These are phyloP conservation scores for Xyrauchen texanus DNA, from an alignment of 2,113 vertebrate genomes.

Conservation along the genomic window DNA sequence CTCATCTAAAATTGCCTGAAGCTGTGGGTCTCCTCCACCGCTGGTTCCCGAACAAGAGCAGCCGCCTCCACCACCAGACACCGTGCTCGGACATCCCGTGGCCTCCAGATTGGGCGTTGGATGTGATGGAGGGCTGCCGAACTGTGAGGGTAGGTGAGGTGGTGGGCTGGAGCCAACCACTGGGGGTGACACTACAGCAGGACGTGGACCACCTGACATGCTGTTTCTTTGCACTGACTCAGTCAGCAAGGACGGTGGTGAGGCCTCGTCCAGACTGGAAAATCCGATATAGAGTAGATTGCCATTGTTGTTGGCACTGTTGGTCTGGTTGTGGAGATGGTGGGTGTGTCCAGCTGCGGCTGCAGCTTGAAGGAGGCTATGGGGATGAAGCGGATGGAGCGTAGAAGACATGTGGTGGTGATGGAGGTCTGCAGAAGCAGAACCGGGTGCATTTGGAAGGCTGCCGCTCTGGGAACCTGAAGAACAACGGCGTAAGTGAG, in stretches of 20 bases:
- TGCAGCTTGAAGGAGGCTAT: constrained; percentile 61
- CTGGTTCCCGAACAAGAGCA: constrained; percentile 54
- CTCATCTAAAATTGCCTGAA: constrained; percentile 78
- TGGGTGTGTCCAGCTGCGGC: constrained; percentile 53
- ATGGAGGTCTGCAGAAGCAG: constrained; percentile 26
- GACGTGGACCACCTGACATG: constrained; percentile 54
- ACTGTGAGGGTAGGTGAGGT: constrained; percentile 78
- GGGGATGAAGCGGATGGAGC: constrained; percentile 72
- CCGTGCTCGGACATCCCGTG: constrained; percentile 72
- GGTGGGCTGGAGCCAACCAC: constrained; percentile 82
- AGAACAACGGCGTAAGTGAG: constrained; percentile 75
- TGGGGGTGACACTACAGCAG: constrained; percentile 66
- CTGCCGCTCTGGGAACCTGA: constrained; percentile 74
- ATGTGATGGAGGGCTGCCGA: constrained; percentile 71
- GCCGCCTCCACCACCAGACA: constrained; percentile 77
- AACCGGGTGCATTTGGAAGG: constrained; percentile 64
- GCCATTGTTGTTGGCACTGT: constrained; percentile 74
- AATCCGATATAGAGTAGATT: constrained; percentile 79
- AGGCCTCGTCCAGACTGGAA: constrained; percentile 73
- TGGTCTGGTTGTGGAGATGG: constrained; percentile 68
- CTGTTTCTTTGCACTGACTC: constrained; percentile 69
- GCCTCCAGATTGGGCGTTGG: constrained; percentile 68
- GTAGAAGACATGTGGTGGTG: constrained; percentile 53
- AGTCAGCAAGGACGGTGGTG: constrained; percentile 56
- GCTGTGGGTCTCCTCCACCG: constrained; percentile 72